Conservation (phyloP, 2,888 invertebrate species). For the Lumbricus terrestris region DNA sequence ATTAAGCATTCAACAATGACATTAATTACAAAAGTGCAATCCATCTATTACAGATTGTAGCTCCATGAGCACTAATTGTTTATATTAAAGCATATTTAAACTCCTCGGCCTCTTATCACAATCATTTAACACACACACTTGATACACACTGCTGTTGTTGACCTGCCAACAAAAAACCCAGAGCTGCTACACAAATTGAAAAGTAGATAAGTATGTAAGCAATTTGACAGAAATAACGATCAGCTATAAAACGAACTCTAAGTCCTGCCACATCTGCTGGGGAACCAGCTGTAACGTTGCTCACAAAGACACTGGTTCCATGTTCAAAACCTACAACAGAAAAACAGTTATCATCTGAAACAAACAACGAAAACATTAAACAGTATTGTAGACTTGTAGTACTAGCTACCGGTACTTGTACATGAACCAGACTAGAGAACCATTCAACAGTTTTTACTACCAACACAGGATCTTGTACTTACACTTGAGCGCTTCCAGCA, state of each 20-base stretch:
- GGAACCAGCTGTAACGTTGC: neutral
- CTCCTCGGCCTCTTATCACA: too few relatives aligned
- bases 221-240: neutral
- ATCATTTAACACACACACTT: neutral
- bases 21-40: too few relatives aligned
- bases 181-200: too few relatives aligned
- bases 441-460: too few relatives aligned
- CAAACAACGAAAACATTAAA: neutral
- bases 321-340: neutral
- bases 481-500: too few relatives aligned
- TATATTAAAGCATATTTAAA: too few relatives aligned
- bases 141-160: neutral
- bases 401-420: neutral
- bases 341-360: neutral
- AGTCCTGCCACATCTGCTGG: neutral
- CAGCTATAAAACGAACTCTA: neutral
- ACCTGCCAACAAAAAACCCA: too few relatives aligned
- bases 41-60: too few relatives aligned
- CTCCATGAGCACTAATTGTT: too few relatives aligned
- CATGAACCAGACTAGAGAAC: neutral
- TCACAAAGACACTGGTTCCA: neutral
- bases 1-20: too few relatives aligned
- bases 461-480: too few relatives aligned
- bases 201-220: neutral
- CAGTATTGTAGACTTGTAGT: neutral